Conservation (phyloP, 2,888 invertebrate species). For the Fragum fragum region DNA sequence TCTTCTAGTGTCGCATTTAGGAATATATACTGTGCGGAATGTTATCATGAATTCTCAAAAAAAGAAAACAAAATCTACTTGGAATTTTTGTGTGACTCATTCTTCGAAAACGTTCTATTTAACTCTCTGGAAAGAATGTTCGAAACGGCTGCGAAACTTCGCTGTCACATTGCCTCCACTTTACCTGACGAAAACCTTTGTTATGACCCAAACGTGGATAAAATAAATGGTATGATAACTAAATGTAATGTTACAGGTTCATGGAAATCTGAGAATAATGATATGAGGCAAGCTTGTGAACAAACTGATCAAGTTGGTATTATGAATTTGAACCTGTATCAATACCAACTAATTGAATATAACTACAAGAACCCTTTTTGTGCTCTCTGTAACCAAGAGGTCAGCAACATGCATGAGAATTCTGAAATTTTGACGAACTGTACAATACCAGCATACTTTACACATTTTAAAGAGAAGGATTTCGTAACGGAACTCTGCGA, state of each 20-base stretch:
- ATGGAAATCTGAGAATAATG: background rate
- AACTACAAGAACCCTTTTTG: constrained; percentile 7
- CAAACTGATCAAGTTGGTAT: background rate
- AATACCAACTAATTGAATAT: background rate
- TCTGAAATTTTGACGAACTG: too few species aligned
- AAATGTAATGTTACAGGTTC: constrained; percentile 10
- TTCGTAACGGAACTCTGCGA: background rate
- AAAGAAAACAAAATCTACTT: background rate
- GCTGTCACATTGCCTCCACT: background rate
- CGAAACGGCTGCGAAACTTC: background rate
- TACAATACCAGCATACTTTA: too few species aligned
- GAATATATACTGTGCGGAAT: constrained; percentile 5
- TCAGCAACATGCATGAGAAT: background rate
- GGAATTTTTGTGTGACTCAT: background rate
- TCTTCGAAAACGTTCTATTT: background rate
- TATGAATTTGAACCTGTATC: constrained; percentile 1
- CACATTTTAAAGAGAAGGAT: too few species aligned
- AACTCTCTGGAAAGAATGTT: background rate
- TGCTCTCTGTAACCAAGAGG: constrained; percentile 2
- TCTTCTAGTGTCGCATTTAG: background rate
- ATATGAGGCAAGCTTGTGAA: constrained; percentile 8
- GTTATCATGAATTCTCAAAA: background rate
- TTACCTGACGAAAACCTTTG: background rate
- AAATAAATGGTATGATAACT: background rate
- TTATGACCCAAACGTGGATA: background rate